Percentiles rank a stretch among this genome's conserved stretches.
These are phyloP conservation scores for Drosophila merina DNA, from an alignment of 2,888 invertebrate species.

Conservation along the genomic window DNA sequence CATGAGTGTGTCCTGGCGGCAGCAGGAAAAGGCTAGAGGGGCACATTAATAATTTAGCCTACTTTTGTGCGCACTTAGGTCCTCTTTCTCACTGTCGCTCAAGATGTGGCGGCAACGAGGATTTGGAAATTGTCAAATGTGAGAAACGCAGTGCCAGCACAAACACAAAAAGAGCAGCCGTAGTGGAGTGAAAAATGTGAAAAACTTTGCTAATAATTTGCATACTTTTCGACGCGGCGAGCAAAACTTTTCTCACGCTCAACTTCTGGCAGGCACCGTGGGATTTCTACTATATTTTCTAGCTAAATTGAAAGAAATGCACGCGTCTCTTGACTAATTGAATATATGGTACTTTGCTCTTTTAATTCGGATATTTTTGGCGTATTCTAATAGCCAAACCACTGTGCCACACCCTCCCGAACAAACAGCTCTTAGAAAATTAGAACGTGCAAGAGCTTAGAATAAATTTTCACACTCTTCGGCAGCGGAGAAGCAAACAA, in stretches of 20 bases:
- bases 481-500: conserved; percentile 60
- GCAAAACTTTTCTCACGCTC: conserved; percentile 53
- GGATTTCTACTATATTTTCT: not conserved
- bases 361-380: not conserved
- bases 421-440: conserved; percentile 47
- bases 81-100: conserved; percentile 24
- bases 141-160: conserved; percentile 28
- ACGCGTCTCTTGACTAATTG: not conserved
- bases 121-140: conserved; percentile 69
- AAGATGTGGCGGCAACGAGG: conserved; percentile 44
- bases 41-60: conserved; percentile 41
- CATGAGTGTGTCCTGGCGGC: conserved; percentile 1
- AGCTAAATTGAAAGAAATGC: not conserved
- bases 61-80: conserved; percentile 43
- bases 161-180: conserved; percentile 15
- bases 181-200: conserved; percentile 65
- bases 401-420: conserved; percentile 5
- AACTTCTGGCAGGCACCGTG: conserved; percentile 10
- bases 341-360: not conserved
- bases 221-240: conserved; percentile 67
- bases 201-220: conserved; percentile 77
- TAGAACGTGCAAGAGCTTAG: conserved; percentile 64
- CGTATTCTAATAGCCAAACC: not conserved
- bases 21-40: conserved; percentile 21
- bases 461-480: conserved; percentile 75